Evolutionary conservation across 2,888 invertebrate species (phyloP).

Genomic region (Diarsia mendica): DNA sequence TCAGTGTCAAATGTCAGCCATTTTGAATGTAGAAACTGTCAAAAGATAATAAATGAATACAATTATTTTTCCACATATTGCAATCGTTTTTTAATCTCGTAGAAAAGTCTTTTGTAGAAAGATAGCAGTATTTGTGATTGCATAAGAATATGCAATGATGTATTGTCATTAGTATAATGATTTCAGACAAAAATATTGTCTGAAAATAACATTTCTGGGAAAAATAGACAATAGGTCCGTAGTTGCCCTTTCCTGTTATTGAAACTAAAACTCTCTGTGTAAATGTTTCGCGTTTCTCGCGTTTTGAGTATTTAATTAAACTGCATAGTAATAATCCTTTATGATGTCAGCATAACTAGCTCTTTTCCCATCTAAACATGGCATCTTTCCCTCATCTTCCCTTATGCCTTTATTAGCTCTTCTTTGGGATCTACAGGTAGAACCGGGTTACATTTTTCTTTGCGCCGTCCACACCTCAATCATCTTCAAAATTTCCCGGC

Average conservation of each 20-base stretch:
- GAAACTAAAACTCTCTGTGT: neutral
- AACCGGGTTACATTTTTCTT: neutral
- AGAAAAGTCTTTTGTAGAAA: slow-evolving; percentile 6
- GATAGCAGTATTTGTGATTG: neutral
- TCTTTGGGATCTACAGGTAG: too few relatives aligned
- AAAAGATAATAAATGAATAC: slow-evolving; percentile 17
- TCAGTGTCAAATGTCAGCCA: slow-evolving; percentile 46
- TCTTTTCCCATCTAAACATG: neutral
- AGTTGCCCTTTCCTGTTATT: neutral
- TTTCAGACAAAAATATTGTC: neutral
- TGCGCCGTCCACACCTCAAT: neutral
- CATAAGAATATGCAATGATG: neutral
- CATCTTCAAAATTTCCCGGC: neutral
- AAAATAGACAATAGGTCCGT: neutral
- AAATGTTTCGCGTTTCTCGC: too few relatives aligned
- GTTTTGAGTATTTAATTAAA: too few relatives aligned
- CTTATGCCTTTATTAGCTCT: too few relatives aligned
- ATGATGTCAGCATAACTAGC: neutral
- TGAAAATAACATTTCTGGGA: neutral
- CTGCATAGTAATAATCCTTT: too few relatives aligned
- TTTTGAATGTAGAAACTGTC: slow-evolving; percentile 34
- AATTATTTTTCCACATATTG: slow-evolving; percentile 20
- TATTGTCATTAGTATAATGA: slow-evolving; percentile 21
- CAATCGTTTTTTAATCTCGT: slow-evolving; percentile 27
- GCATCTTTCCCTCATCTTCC: too few relatives aligned